Conservation (phyloP, 2,113 vertebrate genomes). For the Hemicordylus capensis region DNA sequence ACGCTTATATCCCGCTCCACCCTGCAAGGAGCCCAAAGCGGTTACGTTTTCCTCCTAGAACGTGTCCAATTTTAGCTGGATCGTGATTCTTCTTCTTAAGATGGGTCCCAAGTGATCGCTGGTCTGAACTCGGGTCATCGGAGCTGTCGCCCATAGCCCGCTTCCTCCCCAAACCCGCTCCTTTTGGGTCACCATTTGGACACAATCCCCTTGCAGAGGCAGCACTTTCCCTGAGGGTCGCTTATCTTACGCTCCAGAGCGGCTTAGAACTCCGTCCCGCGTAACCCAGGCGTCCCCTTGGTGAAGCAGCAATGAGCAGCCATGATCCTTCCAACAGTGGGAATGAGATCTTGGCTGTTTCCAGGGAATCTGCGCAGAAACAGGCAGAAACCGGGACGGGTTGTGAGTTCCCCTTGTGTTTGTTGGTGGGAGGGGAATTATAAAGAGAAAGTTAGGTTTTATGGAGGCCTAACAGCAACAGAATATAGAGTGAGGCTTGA, state of each 20-base stretch:
- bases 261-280: neutral
- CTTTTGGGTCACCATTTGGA: no score
- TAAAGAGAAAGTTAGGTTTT: neutral
- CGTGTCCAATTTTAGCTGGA: no score
- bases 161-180: neutral
- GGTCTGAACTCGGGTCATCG: neutral
- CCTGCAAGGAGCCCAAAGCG: no score
- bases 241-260: neutral
- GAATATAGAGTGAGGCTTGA: neutral
- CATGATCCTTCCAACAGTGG: no score
- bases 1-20: no score
- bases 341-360: no score
- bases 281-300: neutral
- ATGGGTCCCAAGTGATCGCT: no score
- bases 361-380: neutral
- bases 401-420: neutral
- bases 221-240: no score
- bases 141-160: neutral
- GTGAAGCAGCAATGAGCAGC: neutral
- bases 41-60: no score
- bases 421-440: neutral
- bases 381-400: accelerated
- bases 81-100: no score
- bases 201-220: no score
- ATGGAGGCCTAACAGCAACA: neutral